Base-by-base conservation (phyloP, 2,888 invertebrate species). In the Malacosoma neustria region DNA sequence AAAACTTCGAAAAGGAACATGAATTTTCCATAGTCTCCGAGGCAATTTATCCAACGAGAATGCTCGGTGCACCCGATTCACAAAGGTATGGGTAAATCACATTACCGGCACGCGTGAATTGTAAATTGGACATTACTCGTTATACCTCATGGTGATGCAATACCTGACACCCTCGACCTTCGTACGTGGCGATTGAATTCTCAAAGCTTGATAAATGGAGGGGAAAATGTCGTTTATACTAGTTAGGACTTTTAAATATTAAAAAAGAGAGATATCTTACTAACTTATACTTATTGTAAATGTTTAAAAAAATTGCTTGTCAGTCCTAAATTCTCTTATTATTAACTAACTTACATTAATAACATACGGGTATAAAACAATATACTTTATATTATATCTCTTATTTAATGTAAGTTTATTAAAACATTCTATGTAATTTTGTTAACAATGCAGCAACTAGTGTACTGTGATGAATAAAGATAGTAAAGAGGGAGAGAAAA, bases 121-220 rank as follows among this genome's bases (percentile, higher is more conserved):
- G 80, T 82, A 84, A 82, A 84, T 85, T 85, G 82, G 72, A 69
- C 81, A 84, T 84, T 82, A 81, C 71, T 73, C 66, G 75, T 74
- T 75, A 76, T 71, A 73, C 72, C 68, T 72, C 47, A 48, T 41
- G 32, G 40, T 38, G 36, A 36, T 38, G 36, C 39, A 36, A 13
- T 13, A n/a, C 32, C n/a, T 9, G 36, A 22, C 13, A 36, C 36
- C 31, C 36, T 38, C 47, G 39, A 30, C 30, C 31, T 34, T 33
- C 15, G 15, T 30, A 34, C 41, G 41, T 40, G 42, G 39, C 46
- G 40, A 47, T 42, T 48, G 45, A 39, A 46, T 47, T 46, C 41
- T 42, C 40, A 44, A 40, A 34, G 34, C 38, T 40, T 45, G 50
- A 45, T 40, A 45, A 41, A 46, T 43, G 41, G 43, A 46, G 41